Percentiles rank a stretch among this genome's conserved stretches.
These are phyloP conservation scores for Microplitis demolitor DNA, from an alignment of 1,140 invertebrate genomes.

Conservation along the genomic window DNA sequence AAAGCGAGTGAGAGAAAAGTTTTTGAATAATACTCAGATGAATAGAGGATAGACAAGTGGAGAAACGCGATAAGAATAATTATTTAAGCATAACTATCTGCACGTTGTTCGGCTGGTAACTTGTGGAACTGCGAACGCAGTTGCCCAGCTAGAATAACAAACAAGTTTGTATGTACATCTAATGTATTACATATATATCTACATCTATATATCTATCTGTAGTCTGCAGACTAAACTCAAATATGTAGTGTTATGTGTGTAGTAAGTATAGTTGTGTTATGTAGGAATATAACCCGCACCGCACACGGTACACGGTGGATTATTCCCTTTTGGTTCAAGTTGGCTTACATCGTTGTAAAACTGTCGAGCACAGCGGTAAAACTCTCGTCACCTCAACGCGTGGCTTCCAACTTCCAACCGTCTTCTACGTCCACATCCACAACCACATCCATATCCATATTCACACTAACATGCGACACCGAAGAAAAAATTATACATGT, in stretches of 20 bases:
- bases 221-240: too few species aligned
- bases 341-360: slow-evolving; percentile 5
- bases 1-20: neutral
- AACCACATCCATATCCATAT: too few species aligned
- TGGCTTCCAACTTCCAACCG: neutral
- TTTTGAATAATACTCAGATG: neutral
- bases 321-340: neutral
- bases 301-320: neutral
- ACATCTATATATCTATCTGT: too few species aligned
- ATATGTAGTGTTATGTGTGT: too few species aligned
- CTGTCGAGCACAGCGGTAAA: slow-evolving; percentile 17
- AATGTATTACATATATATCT: too few species aligned
- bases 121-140: neutral
- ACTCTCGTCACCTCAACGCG: slow-evolving; percentile 13
- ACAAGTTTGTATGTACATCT: too few species aligned
- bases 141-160: slow-evolving; percentile 9
- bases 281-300: neutral
- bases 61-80: slow-evolving; percentile 3
- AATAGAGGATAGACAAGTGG: neutral
- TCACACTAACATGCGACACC: too few species aligned
- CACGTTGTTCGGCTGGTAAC: neutral
- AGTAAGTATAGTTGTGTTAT: too few species aligned
- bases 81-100: neutral
- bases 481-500: too few species aligned
- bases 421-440: too few species aligned